Evolutionary conservation across 2,888 invertebrate species (phyloP).

Genomic region (Empis livida): DNA sequence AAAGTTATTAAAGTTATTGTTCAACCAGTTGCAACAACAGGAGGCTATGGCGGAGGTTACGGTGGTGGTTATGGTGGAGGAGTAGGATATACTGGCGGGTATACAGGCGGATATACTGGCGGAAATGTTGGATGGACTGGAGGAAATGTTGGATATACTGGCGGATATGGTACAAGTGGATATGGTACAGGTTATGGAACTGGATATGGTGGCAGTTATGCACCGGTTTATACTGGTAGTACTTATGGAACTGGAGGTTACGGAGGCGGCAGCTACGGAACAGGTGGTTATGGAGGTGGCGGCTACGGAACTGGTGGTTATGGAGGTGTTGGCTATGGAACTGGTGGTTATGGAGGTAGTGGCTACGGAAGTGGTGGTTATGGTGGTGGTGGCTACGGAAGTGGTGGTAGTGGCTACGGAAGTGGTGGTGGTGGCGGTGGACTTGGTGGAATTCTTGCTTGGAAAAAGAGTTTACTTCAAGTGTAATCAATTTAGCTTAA

Average conservation of each 20-base stretch:
- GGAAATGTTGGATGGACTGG: too few relatives aligned
- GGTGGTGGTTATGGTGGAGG: constrained; percentile 13
- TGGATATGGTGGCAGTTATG: neutral
- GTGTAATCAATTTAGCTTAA: too few relatives aligned
- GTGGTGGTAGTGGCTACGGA: neutral
- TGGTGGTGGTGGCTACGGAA: neutral
- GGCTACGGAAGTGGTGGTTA: neutral
- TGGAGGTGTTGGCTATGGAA: neutral
- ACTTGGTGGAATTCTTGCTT: neutral
- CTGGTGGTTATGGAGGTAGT: neutral
- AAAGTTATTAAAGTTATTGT: constrained; percentile 25
- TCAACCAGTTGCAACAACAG: neutral
- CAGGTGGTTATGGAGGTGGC: too few relatives aligned
- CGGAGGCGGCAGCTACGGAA: neutral
- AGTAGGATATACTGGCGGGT: constrained; percentile 11
- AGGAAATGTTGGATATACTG: neutral
- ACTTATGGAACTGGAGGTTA: too few relatives aligned
- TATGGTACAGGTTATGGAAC: neutral
- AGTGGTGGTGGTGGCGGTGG: neutral
- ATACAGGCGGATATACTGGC: constrained; percentile 8
- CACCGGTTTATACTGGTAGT: neutral
- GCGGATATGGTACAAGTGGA: too few relatives aligned
- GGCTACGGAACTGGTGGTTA: constrained; percentile 8
- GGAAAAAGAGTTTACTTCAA: neutral
- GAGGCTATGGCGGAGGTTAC: constrained; percentile 10